These are phyloP conservation scores for Prionace glauca DNA, from an alignment of 2,797 vertebrate species.

Conservation along the genomic window DNA sequence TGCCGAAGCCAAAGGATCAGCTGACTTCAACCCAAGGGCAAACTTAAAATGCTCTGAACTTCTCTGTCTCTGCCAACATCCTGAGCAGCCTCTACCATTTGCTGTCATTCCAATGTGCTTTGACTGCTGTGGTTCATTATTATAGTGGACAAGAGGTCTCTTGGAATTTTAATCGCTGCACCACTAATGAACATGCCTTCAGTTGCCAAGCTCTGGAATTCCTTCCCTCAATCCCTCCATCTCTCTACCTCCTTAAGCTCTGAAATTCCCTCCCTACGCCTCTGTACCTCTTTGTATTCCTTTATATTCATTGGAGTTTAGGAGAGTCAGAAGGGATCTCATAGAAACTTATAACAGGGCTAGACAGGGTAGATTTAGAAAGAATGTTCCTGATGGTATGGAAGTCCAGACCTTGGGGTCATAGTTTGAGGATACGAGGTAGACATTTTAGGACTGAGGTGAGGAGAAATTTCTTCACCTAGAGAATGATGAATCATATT, in stretches of 20 bases:
- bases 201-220: not conserved
- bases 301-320: too few species aligned
- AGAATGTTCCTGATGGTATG: too few species aligned
- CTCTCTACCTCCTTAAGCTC: not conserved
- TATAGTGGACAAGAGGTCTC: not conserved
- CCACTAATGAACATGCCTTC: not conserved
- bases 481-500: too few species aligned
- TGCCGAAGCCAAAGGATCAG: not conserved
- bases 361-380: too few species aligned
- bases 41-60: not conserved
- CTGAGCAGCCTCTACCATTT: not conserved
- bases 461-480: too few species aligned
- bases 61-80: not conserved
- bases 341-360: too few species aligned
- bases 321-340: too few species aligned
- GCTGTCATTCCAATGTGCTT: not conserved
- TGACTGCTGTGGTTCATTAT: not conserved
- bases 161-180: not conserved
- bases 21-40: not conserved
- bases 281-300: too few species aligned
- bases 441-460: too few species aligned
- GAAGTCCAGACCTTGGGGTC: too few species aligned
- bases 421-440: too few species aligned
- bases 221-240: not conserved
- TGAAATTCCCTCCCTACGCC: too few species aligned